These are phyloP conservation scores for Cladorhizidae sp. DNA, from an alignment of 37 sponge, comb jelly and placozoan genomes.

Conservation along the genomic window DNA sequence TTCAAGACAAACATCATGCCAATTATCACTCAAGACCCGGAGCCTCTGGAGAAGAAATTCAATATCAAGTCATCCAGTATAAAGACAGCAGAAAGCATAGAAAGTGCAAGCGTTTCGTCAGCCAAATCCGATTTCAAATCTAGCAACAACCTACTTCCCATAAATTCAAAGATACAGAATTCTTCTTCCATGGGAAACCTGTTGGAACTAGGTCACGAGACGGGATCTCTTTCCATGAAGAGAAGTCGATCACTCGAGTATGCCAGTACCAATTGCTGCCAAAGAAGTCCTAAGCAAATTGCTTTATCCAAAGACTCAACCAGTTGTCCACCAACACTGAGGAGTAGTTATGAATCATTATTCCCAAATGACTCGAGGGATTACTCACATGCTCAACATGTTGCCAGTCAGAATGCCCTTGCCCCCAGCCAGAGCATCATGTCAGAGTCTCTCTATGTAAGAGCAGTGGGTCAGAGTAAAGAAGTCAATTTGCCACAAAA, in stretches of 20 bases:
- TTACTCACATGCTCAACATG: neutral
- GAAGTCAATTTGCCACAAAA: too few relatives aligned
- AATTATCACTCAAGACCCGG: constrained; percentile 20
- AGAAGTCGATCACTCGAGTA: constrained; percentile 9
- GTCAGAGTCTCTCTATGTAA: too few relatives aligned
- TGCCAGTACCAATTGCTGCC: neutral
- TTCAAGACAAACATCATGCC: neutral
- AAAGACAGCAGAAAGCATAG: neutral
- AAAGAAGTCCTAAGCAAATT: neutral
- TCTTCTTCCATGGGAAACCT: constrained; percentile 26
- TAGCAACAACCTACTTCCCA: neutral
- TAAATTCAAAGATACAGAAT: neutral
- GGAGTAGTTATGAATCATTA: neutral
- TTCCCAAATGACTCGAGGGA: neutral
- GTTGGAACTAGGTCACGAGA: neutral
- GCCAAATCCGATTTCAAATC: neutral
- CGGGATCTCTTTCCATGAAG: constrained; percentile 7
- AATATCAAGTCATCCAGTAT: neutral
- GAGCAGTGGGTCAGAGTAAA: too few relatives aligned
- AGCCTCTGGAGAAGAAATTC: neutral
- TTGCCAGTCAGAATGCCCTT: neutral
- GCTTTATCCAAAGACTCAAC: too few relatives aligned
- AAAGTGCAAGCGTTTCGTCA: neutral
- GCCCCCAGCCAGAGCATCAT: too few relatives aligned
- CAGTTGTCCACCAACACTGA: too few relatives aligned